Percentiles rank a stretch among this genome's conserved stretches.
Evolutionary conservation across 2,113 vertebrate genomes (phyloP).

Genomic region (Callospermophilus lateralis): DNA sequence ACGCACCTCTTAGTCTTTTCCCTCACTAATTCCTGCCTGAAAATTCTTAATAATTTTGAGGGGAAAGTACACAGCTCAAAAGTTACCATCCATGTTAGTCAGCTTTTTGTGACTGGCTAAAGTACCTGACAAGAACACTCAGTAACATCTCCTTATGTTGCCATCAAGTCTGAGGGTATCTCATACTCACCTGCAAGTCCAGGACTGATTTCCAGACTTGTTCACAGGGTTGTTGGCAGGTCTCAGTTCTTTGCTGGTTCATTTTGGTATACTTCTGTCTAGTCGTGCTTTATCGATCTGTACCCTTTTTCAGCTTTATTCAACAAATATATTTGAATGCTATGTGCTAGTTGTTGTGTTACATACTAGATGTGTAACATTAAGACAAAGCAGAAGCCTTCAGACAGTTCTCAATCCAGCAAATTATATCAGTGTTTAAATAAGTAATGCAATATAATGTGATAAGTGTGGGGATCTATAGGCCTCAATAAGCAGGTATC

Average conservation of each 20-base stretch:
- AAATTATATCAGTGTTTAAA: not conserved
- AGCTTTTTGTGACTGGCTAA: too few relatives aligned
- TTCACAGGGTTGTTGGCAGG: not conserved
- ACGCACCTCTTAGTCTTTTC: not conserved
- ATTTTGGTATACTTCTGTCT: not conserved
- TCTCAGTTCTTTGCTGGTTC: not conserved
- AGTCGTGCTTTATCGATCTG: not conserved
- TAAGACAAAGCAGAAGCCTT: not conserved
- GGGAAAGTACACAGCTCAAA: not conserved
- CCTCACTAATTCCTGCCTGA: not conserved
- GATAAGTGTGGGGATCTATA: not conserved
- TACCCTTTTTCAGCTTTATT: not conserved
- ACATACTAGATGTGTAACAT: not conserved
- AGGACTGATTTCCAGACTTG: not conserved
- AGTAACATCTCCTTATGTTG: not conserved
- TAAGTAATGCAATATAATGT: not conserved
- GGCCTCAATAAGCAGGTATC: not conserved
- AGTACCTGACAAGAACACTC: too few relatives aligned
- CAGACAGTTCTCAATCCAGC: not conserved
- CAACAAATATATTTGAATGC: not conserved
- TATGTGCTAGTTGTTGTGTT: not conserved
- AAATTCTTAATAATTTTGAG: not conserved
- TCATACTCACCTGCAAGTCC: not conserved
- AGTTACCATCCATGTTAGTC: not conserved
- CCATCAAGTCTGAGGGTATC: not conserved